These are phyloP conservation scores for Syngnathus typhle DNA, from an alignment of 2,113 vertebrate genomes.

Conservation along the genomic window DNA sequence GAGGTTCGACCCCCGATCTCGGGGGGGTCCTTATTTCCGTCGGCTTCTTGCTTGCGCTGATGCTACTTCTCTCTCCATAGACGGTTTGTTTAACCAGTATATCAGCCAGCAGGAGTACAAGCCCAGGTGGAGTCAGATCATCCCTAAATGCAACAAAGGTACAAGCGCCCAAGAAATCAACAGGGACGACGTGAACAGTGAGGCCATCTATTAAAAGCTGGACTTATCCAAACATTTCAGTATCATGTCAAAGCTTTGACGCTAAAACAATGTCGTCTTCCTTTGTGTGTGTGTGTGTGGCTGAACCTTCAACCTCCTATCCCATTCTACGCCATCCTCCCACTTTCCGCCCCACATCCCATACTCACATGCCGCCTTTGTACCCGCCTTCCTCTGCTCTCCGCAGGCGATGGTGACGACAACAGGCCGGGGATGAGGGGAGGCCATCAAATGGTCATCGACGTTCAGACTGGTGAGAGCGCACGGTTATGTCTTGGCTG, in stretches of 20 bases:
- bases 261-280: constrained; percentile 26
- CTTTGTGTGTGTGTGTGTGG: constrained; percentile 7
- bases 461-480: constrained; percentile 91
- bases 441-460: constrained; percentile 99
- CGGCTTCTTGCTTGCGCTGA: neutral
- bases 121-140: constrained; percentile 96
- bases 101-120: constrained; percentile 99
- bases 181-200: constrained; percentile 62
- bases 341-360: neutral
- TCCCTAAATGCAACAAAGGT: constrained; percentile 97
- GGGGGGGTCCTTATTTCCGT: too few species aligned
- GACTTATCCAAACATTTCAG: constrained; percentile 11
- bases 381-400: constrained; percentile 14
- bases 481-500: constrained; percentile 24
- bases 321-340: constrained; percentile 1
- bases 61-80: constrained; percentile 52
- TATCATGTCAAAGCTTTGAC: neutral
- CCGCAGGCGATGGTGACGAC: constrained; percentile 88
- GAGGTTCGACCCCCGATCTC: constrained; percentile 55
- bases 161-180: constrained; percentile 61
- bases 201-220: constrained; percentile 37
- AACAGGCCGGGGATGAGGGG: constrained; percentile 97
- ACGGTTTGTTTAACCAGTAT: constrained; percentile 97
- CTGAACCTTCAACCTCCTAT: neutral
- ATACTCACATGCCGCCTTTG: constrained; percentile 5